phyloP scores from a whole-genome alignment of 2,888 invertebrate genomes.

The Aphodius sticticus region DNA sequence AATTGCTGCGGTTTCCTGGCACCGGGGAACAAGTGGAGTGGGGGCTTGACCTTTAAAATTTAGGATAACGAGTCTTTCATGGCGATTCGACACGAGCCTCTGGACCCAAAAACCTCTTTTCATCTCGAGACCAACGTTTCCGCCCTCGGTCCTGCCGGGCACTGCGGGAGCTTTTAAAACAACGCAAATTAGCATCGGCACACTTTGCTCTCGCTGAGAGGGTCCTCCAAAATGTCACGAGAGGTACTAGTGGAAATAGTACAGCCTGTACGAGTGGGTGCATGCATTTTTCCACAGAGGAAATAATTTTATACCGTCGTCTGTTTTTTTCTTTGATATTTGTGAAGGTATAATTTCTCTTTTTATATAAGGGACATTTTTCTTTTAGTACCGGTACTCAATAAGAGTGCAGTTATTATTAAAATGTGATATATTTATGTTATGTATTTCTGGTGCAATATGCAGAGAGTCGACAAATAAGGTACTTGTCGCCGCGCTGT shows the following conservation, averaged over 20 bases:
- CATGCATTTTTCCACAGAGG: too few relatives aligned
- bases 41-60: slow-evolving; percentile 4
- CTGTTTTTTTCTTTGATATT: too few relatives aligned
- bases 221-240: not conserved
- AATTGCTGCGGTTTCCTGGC: slow-evolving; percentile 4
- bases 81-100: not conserved
- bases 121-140: not conserved
- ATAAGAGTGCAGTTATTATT: too few relatives aligned
- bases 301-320: too few relatives aligned
- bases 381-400: too few relatives aligned
- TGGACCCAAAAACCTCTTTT: not conserved
- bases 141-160: not conserved
- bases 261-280: not conserved
- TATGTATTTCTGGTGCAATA: too few relatives aligned
- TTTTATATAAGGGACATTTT: too few relatives aligned
- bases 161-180: not conserved
- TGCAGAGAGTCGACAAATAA: too few relatives aligned
- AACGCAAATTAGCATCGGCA: not conserved
- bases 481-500: too few relatives aligned
- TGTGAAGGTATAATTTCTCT: too few relatives aligned
- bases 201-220: not conserved
- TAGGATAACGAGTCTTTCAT: not conserved
- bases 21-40: not conserved
- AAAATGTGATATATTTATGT: too few relatives aligned
- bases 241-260: not conserved